Percentiles rank a stretch among this genome's conserved stretches.
Conservation (phyloP, 2,797 vertebrate genomes). For the Sebastes diploproa region DNA sequence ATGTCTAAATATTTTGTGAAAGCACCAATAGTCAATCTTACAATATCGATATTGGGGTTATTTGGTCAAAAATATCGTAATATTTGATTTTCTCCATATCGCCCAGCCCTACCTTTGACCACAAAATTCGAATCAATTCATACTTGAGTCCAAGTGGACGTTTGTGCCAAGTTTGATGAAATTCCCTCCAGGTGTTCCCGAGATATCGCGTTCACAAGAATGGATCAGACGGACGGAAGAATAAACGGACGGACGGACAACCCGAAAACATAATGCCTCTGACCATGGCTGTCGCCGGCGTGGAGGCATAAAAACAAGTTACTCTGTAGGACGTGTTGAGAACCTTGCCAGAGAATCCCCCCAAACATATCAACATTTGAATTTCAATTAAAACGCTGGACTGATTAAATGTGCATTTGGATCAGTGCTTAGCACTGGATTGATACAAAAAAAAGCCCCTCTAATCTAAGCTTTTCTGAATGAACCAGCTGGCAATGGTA, state of each 20-base stretch:
- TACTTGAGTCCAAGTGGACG: no score
- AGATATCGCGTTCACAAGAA: no score
- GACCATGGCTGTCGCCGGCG: background rate
- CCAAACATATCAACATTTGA: background rate
- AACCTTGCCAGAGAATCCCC: background rate
- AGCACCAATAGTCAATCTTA: no score
- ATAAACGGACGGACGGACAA: background rate
- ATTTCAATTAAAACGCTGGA: background rate
- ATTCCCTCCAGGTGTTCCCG: no score
- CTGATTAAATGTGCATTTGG: slow-evolving; percentile 19
- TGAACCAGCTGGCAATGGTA: slow-evolving; percentile 25
- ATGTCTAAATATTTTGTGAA: no score
- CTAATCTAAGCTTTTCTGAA: slow-evolving; percentile 10
- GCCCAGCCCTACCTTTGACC: no score
- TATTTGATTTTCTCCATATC: no score
- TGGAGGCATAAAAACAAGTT: background rate
- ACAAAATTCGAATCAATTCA: no score
- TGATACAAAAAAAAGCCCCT: background rate
- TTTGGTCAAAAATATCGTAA: no score
- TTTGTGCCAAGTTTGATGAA: no score
- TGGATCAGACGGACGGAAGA: no score
- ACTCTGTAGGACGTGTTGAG: background rate
- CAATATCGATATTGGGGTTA: no score
- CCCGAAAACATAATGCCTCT: background rate
- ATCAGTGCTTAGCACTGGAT: background rate